Evolutionary conservation across 1,140 invertebrate species (phyloP), one percentile per base, ranked within the genome.

Genomic region (Drosophila ironensis): DNA sequence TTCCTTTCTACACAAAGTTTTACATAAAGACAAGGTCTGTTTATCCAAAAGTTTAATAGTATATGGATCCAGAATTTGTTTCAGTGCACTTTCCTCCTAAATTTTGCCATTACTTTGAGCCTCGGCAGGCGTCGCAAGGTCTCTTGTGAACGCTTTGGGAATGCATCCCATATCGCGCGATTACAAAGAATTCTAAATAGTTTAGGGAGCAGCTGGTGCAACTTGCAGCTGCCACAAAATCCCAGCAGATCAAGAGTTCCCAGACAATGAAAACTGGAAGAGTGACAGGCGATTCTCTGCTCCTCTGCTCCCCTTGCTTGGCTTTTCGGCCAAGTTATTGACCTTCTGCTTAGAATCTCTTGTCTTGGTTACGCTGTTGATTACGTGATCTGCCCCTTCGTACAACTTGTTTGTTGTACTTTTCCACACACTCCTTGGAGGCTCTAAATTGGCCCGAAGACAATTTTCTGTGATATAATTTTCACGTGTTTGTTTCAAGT

Each of bases 321-420:
- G 28, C 68, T 44, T 45, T 25, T 52, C 30, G 12, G 54, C 19
- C 69, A 82, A 77, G 77, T 84, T 82, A 73, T 82, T 82, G 78
- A 82, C 77, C 77, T 59, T 46, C 33, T 14, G 6, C 5, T 37
- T 8, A 76, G 68, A 61, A 77, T 54, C 67, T 37, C n/a, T 71
- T 70, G 14, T 47, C 66, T 72, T 47, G 45, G 33, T 54, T 63
- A 48, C 46, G 53, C 54, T 41, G 30, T 45, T 72, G 47, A 45
- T 41, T 66, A 46, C 22, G 52, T 53, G 50, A 28, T 52, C 22
- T 24, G 46, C 35, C 57, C 27, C 41, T 38, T 9, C 4, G n/a
- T n/a, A n/a, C n/a, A n/a, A 8, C 22, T 11, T 40, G 27, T 16
- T 60, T n/a, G n/a, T 63, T 25, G 24, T 27, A 24, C 47, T 67